Evolutionary conservation across 37 sponge, comb jelly and placozoan species (phyloP).

Genomic region (Eunapius fragilis): DNA sequence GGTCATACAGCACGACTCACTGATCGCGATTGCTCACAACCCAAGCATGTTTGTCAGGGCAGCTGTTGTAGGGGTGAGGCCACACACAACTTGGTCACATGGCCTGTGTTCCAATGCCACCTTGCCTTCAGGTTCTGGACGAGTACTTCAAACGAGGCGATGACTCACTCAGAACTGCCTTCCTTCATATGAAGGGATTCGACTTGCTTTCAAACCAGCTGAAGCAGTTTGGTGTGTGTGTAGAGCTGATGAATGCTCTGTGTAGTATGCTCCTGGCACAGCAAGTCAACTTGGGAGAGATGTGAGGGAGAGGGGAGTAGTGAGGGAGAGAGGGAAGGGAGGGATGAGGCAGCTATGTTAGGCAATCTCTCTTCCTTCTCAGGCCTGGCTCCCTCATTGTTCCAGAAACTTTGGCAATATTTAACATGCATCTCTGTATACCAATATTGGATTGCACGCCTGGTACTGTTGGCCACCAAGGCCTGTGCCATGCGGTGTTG

Average conservation of each 20-base stretch:
- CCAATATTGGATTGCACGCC: constrained; percentile 60
- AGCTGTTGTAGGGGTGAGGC: constrained; percentile 73
- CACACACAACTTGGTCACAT: neutral
- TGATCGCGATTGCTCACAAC: constrained; percentile 72
- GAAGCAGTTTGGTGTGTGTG: constrained; percentile 51
- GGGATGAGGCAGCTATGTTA: no score
- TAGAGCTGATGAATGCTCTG: constrained; percentile 69
- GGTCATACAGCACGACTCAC: constrained; percentile 42
- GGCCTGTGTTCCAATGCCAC: neutral
- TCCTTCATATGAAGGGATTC: constrained; percentile 74
- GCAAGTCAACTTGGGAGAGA: constrained; percentile 25
- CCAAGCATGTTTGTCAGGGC: constrained; percentile 69
- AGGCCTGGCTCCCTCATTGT: constrained; percentile 9
- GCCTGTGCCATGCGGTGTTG: constrained; percentile 66
- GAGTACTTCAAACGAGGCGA: constrained; percentile 74
- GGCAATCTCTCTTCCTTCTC: neutral
- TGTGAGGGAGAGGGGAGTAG: neutral
- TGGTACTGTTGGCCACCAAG: constrained; percentile 47
- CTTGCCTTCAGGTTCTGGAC: constrained; percentile 72
- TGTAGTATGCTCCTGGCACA: constrained; percentile 60
- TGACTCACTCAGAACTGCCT: constrained; percentile 39
- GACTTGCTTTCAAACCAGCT: constrained; percentile 71
- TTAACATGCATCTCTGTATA: constrained; percentile 64
- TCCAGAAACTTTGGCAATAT: constrained; percentile 35
- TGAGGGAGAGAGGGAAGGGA: no score